Conservation (phyloP, 2,888 invertebrate species). For the Caenorhabditis sp. region DNA sequence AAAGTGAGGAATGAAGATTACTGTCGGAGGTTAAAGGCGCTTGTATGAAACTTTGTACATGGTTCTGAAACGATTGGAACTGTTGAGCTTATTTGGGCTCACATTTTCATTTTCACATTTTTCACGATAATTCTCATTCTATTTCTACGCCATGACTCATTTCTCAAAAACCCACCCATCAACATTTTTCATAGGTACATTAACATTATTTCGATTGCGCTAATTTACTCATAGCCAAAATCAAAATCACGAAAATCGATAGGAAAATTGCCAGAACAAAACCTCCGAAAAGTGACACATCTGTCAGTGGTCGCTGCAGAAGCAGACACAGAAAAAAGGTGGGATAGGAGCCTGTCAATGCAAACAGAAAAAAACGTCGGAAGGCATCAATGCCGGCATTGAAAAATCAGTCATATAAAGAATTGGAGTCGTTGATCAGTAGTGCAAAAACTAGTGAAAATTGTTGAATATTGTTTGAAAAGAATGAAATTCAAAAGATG, state of each 20-base stretch:
- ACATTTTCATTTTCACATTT: no score
- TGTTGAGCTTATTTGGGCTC: neutral
- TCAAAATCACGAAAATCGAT: conserved; percentile 35
- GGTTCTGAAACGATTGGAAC: neutral
- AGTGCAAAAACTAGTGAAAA: neutral
- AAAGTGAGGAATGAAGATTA: neutral
- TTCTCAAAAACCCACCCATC: no score
- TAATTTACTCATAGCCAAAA: neutral
- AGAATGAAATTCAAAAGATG: neutral
- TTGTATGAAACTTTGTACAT: neutral
- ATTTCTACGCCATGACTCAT: no score
- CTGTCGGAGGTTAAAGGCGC: conserved; percentile 20
- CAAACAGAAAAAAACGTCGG: conserved; percentile 39
- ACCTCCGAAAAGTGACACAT: conserved; percentile 34
- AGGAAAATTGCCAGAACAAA: conserved; percentile 22
- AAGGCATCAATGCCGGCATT: no score
- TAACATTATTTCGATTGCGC: no score
- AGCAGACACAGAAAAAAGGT: conserved; percentile 40
- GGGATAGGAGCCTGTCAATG: conserved; percentile 45
- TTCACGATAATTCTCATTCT: no score
- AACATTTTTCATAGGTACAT: no score
- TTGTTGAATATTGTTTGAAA: neutral
- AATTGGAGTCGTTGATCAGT: neutral
- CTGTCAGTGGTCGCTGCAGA: conserved; percentile 40
- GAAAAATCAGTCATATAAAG: conserved; percentile 21